phyloP scores from a whole-genome alignment of 2,888 invertebrate species.

The Catocala nupta region DNA sequence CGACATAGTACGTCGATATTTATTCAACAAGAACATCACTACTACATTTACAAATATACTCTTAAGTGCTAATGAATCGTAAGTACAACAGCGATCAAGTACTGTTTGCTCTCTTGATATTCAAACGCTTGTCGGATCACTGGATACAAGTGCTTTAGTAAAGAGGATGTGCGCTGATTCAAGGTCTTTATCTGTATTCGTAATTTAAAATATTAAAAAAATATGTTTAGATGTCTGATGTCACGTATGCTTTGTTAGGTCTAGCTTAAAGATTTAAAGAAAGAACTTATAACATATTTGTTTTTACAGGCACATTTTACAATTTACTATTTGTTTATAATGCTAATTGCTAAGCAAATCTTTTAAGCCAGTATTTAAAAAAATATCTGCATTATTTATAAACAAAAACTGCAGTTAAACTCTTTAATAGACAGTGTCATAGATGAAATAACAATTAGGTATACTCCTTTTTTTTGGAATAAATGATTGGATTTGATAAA shows the following conservation, averaged over 20 bases:
- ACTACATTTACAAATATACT: background rate
- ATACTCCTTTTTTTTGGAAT: too few relatives aligned
- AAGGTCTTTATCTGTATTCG: slow-evolving; percentile 8
- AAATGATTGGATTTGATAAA: background rate
- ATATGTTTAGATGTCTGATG: background rate
- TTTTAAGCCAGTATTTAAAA: too few relatives aligned
- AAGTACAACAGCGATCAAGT: slow-evolving; percentile 25
- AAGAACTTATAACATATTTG: too few relatives aligned
- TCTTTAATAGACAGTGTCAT: too few relatives aligned
- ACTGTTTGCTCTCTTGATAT: slow-evolving; percentile 28
- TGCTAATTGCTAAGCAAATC: too few relatives aligned
- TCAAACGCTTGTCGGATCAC: slow-evolving; percentile 6
- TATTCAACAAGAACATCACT: background rate
- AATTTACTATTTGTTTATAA: too few relatives aligned
- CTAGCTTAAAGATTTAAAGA: too few relatives aligned
- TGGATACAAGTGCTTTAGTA: slow-evolving; percentile 9
- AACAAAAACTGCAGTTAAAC: too few relatives aligned
- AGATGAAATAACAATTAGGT: too few relatives aligned
- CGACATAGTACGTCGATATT: background rate
- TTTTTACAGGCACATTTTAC: too few relatives aligned
- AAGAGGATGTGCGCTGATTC: slow-evolving; percentile 8
- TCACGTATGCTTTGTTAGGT: too few relatives aligned
- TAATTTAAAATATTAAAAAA: background rate
- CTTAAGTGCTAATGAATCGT: slow-evolving; percentile 37
- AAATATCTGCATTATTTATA: too few relatives aligned